Evolutionary conservation across 1,140 invertebrate genomes (phyloP).

Genomic region (Drosophila bipectinata): DNA sequence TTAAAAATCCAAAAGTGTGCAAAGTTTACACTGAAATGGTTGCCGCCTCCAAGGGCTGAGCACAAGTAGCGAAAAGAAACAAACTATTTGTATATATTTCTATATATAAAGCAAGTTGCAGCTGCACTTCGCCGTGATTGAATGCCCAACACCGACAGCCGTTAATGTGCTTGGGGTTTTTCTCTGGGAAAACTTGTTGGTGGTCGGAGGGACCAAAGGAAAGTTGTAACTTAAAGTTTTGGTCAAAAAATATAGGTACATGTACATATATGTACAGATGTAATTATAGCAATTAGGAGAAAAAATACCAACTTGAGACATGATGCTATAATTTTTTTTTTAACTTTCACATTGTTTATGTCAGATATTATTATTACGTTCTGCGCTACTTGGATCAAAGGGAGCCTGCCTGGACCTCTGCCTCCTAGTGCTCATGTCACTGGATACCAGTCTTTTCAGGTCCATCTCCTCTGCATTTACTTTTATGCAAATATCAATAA

Average conservation of each 20-base stretch:
- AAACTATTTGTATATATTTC: conserved; percentile 62
- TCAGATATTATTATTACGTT: neutral
- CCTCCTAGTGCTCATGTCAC: conserved; percentile 1
- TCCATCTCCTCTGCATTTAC: conserved; percentile 63
- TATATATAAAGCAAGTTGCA: conserved; percentile 34
- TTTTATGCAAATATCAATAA: conserved; percentile 60
- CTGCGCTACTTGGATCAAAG: neutral
- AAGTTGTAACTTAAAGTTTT: conserved; percentile 50
- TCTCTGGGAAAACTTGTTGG: conserved; percentile 45
- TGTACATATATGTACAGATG: too few species aligned
- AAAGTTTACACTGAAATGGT: conserved; percentile 62
- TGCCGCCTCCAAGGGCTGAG: conserved; percentile 15
- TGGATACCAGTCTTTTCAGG: conserved; percentile 16
- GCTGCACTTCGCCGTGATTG: conserved; percentile 66
- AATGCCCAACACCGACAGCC: conserved; percentile 51
- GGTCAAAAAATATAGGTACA: neutral
- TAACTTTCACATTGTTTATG: too few species aligned
- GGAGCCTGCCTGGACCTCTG: neutral
- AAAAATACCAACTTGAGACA: too few species aligned
- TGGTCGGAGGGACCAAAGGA: conserved; percentile 28
- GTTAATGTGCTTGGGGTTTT: conserved; percentile 54
- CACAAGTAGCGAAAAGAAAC: conserved; percentile 29
- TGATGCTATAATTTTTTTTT: too few species aligned
- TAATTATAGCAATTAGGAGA: too few species aligned
- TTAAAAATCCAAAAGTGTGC: conserved; percentile 30